Evolutionary conservation across 2,888 invertebrate species (phyloP).

Genomic region (Laspeyria flexula): DNA sequence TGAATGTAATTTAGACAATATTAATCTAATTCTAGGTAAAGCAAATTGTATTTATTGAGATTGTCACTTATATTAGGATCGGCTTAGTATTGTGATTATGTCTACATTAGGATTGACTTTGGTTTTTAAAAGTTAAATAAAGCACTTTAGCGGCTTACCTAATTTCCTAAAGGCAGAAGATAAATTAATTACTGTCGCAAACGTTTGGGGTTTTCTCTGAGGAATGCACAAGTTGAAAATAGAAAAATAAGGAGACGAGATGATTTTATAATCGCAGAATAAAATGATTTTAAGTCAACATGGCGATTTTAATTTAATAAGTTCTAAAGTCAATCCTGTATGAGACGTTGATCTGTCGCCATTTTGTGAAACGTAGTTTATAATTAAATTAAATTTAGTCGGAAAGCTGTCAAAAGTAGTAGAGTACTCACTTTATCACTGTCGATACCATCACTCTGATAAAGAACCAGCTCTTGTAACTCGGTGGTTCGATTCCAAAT

Average conservation of each 20-base stretch:
- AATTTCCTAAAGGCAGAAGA: no score
- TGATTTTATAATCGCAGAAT: background rate
- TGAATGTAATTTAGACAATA: conserved; percentile 81
- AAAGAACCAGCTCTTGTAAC: background rate
- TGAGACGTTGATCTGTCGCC: conserved; percentile 27
- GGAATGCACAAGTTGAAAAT: no score
- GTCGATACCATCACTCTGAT: conserved; percentile 19
- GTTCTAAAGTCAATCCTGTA: conserved; percentile 17
- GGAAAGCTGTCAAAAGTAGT: conserved; percentile 23
- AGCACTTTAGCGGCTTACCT: background rate
- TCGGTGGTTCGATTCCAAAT: conserved; percentile 1
- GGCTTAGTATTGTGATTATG: conserved; percentile 38
- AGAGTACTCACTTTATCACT: conserved; percentile 29
- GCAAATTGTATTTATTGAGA: conserved; percentile 45
- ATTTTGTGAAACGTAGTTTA: conserved; percentile 29
- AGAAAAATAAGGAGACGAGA: no score
- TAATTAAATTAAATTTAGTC: conserved; percentile 21
- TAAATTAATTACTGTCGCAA: no score
- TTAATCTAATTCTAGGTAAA: conserved; percentile 66
- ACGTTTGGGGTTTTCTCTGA: no score
- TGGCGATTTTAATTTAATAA: no score
- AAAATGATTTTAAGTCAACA: no score
- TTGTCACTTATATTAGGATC: conserved; percentile 40
- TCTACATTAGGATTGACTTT: conserved; percentile 23
- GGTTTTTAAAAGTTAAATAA: background rate